phyloP scores from a whole-genome alignment of 2,797 vertebrate genomes.

The Brachymystax lenok region DNA sequence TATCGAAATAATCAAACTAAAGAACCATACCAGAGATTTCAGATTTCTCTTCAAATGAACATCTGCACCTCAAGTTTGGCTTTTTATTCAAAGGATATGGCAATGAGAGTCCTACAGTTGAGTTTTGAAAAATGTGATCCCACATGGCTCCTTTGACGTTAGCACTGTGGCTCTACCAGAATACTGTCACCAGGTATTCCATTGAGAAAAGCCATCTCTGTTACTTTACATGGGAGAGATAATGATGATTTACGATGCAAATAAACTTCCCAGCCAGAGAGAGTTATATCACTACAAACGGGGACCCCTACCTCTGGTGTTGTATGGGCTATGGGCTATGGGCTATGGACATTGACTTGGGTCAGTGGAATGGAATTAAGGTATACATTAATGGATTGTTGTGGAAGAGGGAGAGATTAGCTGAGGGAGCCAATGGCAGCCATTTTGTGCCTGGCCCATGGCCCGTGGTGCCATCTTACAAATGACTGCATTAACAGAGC shows the following conservation, averaged over 20 bases:
- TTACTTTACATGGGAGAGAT: conserved; percentile 14
- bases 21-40: conserved; percentile 20
- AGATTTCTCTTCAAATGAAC: conserved; percentile 17
- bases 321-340: background rate
- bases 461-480: conserved; percentile 57
- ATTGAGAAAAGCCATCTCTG: conserved; percentile 10
- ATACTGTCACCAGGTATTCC: conserved; percentile 3
- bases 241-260: conserved; percentile 10
- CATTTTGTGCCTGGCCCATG: conserved; percentile 51
- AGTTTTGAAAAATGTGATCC: conserved; percentile 47
- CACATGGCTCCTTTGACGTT: conserved; percentile 36
- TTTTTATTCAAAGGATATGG: conserved; percentile 16
- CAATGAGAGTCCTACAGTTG: conserved; percentile 30
- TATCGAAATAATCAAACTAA: conserved; percentile 7
- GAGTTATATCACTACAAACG: conserved; percentile 5
- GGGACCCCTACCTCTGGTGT: background rate
- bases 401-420: conserved; percentile 3
- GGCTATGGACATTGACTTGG: conserved; percentile 8
- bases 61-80: conserved; percentile 25
- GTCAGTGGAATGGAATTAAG: conserved; percentile 2
- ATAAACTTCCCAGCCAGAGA: conserved; percentile 9
- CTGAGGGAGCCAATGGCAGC: conserved; percentile 26
- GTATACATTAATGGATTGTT: conserved; percentile 4
- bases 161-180: conserved; percentile 24
- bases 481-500: conserved; percentile 65